Evolutionary conservation across 2,797 vertebrate species (phyloP).

Genomic region (Sciurus carolinensis): DNA sequence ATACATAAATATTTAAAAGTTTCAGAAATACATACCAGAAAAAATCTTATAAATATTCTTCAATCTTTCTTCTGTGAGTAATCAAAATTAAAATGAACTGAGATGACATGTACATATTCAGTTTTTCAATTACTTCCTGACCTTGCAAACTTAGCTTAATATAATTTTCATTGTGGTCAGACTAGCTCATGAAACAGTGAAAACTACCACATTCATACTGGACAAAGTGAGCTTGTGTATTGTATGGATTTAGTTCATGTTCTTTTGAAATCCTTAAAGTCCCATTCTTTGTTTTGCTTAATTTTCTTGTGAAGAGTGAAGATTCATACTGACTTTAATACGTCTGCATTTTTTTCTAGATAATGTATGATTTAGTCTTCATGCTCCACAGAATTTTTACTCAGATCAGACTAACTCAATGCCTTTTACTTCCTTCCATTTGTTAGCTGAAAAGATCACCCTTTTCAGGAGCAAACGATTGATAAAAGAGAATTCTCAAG

Average conservation of each 20-base stretch:
- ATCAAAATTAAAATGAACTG: slow-evolving; percentile 36
- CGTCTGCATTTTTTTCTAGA: neutral
- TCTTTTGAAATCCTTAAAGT: slow-evolving; percentile 38
- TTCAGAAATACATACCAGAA: slow-evolving; percentile 23
- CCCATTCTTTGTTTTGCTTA: slow-evolving; percentile 14
- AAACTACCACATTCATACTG: slow-evolving; percentile 60
- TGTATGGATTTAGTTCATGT: neutral
- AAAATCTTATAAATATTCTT: slow-evolving; percentile 35
- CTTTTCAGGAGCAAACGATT: slow-evolving; percentile 39
- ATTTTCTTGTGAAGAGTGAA: slow-evolving; percentile 17
- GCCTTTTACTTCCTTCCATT: slow-evolving; percentile 45
- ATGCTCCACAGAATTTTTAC: slow-evolving; percentile 44
- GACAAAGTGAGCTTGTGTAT: neutral
- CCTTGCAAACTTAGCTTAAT: slow-evolving; percentile 22
- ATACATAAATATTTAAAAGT: slow-evolving; percentile 49
- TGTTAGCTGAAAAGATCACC: slow-evolving; percentile 63
- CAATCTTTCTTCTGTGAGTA: neutral
- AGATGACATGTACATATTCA: neutral
- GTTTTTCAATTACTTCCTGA: slow-evolving; percentile 44
- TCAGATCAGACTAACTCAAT: slow-evolving; percentile 22
- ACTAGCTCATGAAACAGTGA: slow-evolving; percentile 43
- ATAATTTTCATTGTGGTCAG: slow-evolving; percentile 29
- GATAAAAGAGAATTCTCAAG: slow-evolving; percentile 22
- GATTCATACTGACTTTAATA: slow-evolving; percentile 20
- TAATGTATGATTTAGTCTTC: neutral